Percentiles rank a stretch among this genome's conserved stretches.
These are phyloP conservation scores for Nasonia vitripennis DNA, from an alignment of 1,140 invertebrate genomes.

Conservation along the genomic window DNA sequence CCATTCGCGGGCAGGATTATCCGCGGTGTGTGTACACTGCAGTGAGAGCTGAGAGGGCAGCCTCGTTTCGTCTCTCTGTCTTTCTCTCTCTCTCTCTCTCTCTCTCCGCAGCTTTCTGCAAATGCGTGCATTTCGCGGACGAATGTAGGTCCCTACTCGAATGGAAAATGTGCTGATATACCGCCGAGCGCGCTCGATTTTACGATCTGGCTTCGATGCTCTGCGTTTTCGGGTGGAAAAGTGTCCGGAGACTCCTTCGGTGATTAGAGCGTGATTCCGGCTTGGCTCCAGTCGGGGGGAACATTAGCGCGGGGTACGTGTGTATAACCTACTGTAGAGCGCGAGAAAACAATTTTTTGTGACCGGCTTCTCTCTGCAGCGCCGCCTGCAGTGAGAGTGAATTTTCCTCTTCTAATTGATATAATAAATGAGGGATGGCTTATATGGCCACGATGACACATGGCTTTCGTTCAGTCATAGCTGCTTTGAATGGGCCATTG, in stretches of 20 bases:
- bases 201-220: background rate
- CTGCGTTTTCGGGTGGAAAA: background rate
- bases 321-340: too few relatives aligned
- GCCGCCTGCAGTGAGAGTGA: conserved; percentile 8
- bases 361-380: background rate
- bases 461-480: background rate
- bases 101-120: background rate
- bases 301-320: background rate
- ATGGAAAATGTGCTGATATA: background rate
- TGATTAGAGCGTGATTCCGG: conserved; percentile 25
- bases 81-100: background rate
- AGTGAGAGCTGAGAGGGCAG: conserved; percentile 15
- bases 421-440: conserved; percentile 5
- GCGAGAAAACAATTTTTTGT: conserved; percentile 12
- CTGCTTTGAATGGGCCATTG: background rate
- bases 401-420: conserved; percentile 24
- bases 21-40: background rate
- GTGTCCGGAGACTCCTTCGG: background rate
- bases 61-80: background rate
- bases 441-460: conserved; percentile 30
- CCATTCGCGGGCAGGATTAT: conserved; percentile 37
- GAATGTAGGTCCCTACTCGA: background rate
- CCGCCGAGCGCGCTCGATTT: background rate
- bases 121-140: background rate
- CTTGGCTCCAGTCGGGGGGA: too few relatives aligned